phyloP scores from a whole-genome alignment of 2,888 invertebrate species.

The Synanthedon tipuliformis region DNA sequence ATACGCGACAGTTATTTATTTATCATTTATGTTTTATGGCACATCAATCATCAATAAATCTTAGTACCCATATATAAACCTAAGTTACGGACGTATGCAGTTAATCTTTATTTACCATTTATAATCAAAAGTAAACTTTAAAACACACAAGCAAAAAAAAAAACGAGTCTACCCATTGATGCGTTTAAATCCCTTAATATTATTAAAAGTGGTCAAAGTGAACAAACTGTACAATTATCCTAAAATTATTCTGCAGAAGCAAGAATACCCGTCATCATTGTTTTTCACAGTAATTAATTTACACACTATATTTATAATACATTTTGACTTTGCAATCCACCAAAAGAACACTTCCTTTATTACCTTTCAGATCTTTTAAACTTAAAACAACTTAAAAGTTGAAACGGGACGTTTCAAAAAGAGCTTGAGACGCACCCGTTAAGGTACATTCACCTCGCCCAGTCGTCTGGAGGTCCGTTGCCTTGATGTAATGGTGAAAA shows the following conservation, averaged over 20 bases:
- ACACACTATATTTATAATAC: background rate
- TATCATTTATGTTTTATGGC: conserved; percentile 4
- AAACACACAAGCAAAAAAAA: conserved; percentile 9
- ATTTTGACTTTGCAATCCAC: background rate
- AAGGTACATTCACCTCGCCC: conserved; percentile 74
- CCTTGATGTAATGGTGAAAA: conserved; percentile 75
- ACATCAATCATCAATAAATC: conserved; percentile 3
- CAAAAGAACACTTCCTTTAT: background rate
- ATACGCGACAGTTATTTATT: background rate
- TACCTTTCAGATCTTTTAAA: background rate
- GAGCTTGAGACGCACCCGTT: conserved; percentile 41
- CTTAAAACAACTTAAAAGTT: background rate
- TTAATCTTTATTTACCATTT: conserved; percentile 2
- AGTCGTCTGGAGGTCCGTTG: conserved; percentile 65
- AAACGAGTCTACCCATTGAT: background rate
- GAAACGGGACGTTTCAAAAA: conserved; percentile 24
- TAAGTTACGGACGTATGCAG: conserved; percentile 9
- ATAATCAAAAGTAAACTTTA: conserved; percentile 2
- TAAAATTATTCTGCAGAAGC: background rate
- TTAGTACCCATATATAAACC: background rate
- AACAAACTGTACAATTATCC: background rate
- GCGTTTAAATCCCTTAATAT: no score
- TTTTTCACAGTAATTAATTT: background rate
- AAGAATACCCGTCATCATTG: conserved; percentile 3
- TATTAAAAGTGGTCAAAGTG: background rate